A percentile compares a stretch with the other conserved stretches of the same genome.
These are phyloP conservation scores for Zoanthus gigantus DNA, from an alignment of 92 coral and sea anemone species.

Conservation along the genomic window DNA sequence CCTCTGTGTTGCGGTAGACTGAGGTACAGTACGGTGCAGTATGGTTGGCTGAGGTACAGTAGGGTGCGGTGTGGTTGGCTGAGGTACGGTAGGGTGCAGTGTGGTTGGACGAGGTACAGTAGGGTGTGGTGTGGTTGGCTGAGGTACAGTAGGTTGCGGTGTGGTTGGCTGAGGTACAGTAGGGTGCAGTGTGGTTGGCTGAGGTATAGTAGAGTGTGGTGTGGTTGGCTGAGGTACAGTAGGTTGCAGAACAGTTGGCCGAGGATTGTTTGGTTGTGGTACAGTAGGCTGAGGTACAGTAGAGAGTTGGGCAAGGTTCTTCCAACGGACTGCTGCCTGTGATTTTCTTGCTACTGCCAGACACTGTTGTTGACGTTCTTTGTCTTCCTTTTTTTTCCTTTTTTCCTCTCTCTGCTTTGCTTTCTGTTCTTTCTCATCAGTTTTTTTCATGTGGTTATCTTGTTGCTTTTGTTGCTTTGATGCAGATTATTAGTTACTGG, in stretches of 20 bases:
- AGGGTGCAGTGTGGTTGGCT: no score
- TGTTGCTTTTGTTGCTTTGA: no score
- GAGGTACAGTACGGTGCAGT: background rate
- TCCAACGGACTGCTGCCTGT: conserved; percentile 24
- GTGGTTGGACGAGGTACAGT: background rate
- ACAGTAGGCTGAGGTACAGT: no score
- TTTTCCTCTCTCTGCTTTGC: conserved; percentile 20
- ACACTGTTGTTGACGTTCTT: conserved; percentile 7
- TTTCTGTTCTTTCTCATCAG: conserved; percentile 12
- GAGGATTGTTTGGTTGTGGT: no score
- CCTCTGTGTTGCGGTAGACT: background rate
- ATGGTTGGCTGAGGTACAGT: no score
- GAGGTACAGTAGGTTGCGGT: background rate
- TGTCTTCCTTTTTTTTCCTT: conserved; percentile 6
- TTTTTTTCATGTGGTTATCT: background rate
- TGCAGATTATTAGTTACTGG: background rate
- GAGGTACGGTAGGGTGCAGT: background rate
- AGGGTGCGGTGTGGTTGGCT: no score
- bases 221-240: no score
- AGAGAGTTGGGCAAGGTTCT: background rate
- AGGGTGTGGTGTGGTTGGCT: background rate
- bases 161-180: no score
- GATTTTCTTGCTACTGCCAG: conserved; percentile 3
- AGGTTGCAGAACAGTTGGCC: no score
- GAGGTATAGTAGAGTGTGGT: no score